Evolutionary conservation across 2,113 vertebrate genomes (phyloP).

Genomic region (Takifugu bimaculatus): DNA sequence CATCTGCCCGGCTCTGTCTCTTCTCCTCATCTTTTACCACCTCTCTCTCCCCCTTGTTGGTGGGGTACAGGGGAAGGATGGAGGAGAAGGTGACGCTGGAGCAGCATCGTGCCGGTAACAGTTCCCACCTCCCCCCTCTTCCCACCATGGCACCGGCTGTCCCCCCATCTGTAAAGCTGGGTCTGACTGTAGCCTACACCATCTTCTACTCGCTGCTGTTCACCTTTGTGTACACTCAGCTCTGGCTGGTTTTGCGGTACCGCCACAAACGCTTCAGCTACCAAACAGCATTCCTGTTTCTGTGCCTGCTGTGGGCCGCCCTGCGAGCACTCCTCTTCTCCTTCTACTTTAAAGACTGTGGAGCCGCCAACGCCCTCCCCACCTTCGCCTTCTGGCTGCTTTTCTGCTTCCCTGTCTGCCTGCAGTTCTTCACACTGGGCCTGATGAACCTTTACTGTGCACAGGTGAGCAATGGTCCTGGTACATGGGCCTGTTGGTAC

Average conservation of each 20-base stretch:
- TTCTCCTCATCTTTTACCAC: not conserved
- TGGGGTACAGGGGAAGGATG: constrained; percentile 51
- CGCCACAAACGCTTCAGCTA: constrained; percentile 92
- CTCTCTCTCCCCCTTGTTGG: not conserved
- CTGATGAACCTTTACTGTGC: constrained; percentile 95
- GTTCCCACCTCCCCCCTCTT: constrained; percentile 66
- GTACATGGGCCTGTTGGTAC: not conserved
- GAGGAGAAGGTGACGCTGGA: constrained; percentile 22
- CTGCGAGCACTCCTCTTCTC: constrained; percentile 91
- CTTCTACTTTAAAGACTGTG: constrained; percentile 83
- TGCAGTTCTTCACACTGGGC: constrained; percentile 95
- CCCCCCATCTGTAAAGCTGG: constrained; percentile 85
- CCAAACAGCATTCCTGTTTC: constrained; percentile 92
- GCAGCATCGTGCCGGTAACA: constrained; percentile 68
- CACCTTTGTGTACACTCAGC: constrained; percentile 86
- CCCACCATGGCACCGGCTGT: constrained; percentile 85
- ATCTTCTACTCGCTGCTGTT: constrained; percentile 90
- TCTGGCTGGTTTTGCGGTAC: constrained; percentile 90
- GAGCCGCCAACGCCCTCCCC: not conserved
- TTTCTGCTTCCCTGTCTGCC: constrained; percentile 93
- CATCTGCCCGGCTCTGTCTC: not conserved
- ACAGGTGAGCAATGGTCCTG: constrained; percentile 78
- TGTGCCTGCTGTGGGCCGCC: constrained; percentile 92
- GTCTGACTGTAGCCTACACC: constrained; percentile 87
- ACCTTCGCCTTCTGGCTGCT: constrained; percentile 79